These are phyloP conservation scores for Spilosoma lubricipeda DNA, from an alignment of 2,888 invertebrate genomes.

Conservation along the genomic window DNA sequence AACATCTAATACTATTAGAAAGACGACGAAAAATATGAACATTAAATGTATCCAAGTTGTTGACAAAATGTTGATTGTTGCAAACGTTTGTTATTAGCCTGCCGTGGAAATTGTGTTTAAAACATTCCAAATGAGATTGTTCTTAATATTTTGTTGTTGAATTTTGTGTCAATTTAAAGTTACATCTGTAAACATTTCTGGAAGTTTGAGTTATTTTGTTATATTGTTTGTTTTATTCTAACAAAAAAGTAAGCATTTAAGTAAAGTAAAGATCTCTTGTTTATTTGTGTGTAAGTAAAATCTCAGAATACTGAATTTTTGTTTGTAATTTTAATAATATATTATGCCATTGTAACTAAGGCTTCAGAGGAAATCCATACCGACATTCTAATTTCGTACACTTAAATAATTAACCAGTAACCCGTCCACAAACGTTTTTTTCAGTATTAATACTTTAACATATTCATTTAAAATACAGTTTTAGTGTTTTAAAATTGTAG, in stretches of 20 bases:
- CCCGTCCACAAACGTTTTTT: no score
- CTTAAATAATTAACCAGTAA: no score
- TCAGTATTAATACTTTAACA: no score
- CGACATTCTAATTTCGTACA: no score
- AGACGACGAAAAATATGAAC: neutral
- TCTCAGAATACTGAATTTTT: no score
- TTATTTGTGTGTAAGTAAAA: no score
- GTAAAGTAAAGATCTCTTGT: neutral
- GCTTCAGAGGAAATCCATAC: no score
- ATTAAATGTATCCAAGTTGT: constrained; percentile 7
- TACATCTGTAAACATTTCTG: neutral
- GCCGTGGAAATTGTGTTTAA: neutral
- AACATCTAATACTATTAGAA: neutral
- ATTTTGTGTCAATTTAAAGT: neutral
- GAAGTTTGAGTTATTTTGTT: neutral
- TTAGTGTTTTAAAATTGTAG: no score
- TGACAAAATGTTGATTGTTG: constrained; percentile 8
- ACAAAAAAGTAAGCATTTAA: neutral
- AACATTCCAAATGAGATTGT: neutral
- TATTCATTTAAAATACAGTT: no score
- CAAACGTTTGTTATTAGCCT: neutral
- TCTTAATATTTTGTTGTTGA: neutral
- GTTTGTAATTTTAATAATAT: no score
- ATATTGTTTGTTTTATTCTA: neutral
- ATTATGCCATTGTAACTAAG: no score